Base-by-base conservation (phyloP, 2,113 vertebrate genomes). In the Zapus hudsonius region DNA sequence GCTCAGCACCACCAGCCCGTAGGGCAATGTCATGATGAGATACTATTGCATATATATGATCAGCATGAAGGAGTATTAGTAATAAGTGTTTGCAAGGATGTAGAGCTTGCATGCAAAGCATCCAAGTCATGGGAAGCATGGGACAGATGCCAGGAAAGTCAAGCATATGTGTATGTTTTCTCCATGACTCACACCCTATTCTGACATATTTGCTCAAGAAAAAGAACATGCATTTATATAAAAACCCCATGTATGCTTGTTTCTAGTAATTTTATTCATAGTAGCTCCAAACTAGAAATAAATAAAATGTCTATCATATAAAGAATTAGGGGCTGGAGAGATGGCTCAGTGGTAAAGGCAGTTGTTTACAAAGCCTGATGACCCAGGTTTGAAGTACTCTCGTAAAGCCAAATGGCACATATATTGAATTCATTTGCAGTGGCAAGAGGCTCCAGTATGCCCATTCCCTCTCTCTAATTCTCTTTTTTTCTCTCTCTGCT, bases 61-160 rank as follows among this genome's bases (percentile, higher is more conserved):
- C n/a, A 81, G 20, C 4, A 9, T 38, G 20, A 67, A 84, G 73
- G 42, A 52, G 19, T 61, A 4, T 11, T 16, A 36, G 38, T 31
- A 42, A 23, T 69, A 64, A 42, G 13, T 83, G 64, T 81, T 52
- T 40, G 12, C 38, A 79, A 92, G 23, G 36, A 66, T 82, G 17
- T 70, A 89, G 38, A 72, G n/a, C 38, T 93, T 61, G 17, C 78
- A 74, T 52, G 36, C 31, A 92, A 74, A 89, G 47, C 84, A n/a
- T n/a, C n/a, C n/a, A n/a, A n/a, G n/a, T n/a, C n/a, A n/a, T n/a
- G n/a, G n/a, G n/a, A n/a, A n/a, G n/a, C n/a, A n/a, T n/a, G n/a
- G n/a, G 84, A 67, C 27, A 78, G 36, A 89, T 64, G 64, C 40
- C 75, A 40, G 31, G 7, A 66, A 91, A 61, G 38, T 57, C 59